These are phyloP conservation scores for Oligia strigilis DNA, from an alignment of 2,888 invertebrate species.

Conservation along the genomic window DNA sequence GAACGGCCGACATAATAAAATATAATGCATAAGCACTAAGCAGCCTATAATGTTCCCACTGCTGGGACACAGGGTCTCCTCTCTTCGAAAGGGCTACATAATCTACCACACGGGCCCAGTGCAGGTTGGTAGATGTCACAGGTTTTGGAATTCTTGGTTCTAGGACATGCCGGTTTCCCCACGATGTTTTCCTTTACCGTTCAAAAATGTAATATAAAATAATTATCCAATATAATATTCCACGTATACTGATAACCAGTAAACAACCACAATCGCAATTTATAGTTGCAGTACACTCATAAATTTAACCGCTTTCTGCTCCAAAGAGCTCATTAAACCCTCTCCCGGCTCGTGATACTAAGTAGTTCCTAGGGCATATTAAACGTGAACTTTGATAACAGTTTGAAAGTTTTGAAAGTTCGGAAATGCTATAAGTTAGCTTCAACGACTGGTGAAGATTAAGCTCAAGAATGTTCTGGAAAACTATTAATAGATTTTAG, in stretches of 20 bases:
- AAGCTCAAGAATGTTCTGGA: constrained; percentile 47
- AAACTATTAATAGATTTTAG: constrained; percentile 41
- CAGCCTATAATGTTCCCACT: too few species aligned
- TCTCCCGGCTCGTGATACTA: constrained; percentile 58
- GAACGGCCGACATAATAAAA: background rate
- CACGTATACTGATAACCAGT: constrained; percentile 21
- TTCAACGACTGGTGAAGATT: constrained; percentile 45
- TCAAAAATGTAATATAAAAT: background rate
- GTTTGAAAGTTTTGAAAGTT: constrained; percentile 58
- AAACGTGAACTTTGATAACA: constrained; percentile 62
- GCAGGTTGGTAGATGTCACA: background rate
- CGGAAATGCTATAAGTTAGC: constrained; percentile 57
- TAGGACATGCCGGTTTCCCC: background rate
- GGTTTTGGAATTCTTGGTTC: background rate
- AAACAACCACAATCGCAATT: constrained; percentile 50
- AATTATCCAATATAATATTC: constrained; percentile 28
- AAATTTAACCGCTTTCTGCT: constrained; percentile 62
- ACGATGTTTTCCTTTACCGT: background rate
- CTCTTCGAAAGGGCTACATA: background rate
- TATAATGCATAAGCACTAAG: background rate
- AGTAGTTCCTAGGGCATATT: constrained; percentile 63
- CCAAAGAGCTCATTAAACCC: constrained; percentile 63
- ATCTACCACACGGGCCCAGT: background rate
- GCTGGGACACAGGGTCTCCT: background rate
- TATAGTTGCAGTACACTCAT: constrained; percentile 57